Percentiles rank a stretch among this genome's conserved stretches.
Evolutionary conservation across 23 tunicate genomes (phyloP).

Genomic region (Halocynthia roretzi): DNA sequence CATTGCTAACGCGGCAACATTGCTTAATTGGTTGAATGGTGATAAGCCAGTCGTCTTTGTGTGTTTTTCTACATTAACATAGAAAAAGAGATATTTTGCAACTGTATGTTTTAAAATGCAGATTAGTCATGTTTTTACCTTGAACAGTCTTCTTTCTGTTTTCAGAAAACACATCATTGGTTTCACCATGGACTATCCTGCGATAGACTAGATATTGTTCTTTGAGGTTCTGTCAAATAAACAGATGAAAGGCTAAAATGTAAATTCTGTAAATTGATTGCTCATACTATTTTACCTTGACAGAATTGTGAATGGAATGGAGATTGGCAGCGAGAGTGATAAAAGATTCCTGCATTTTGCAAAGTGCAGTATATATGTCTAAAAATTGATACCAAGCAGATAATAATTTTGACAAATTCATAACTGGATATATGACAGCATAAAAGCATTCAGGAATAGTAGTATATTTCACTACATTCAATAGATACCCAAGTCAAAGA

Average conservation of each 20-base stretch:
- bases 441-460: too few species aligned
- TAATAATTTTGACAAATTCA: background rate
- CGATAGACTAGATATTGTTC: slow-evolving; percentile 79
- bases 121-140: slow-evolving; percentile 37
- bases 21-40: slow-evolving; percentile 66
- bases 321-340: slow-evolving; percentile 82
- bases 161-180: slow-evolving; percentile 56
- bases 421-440: too few species aligned
- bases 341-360: slow-evolving; percentile 88
- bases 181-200: slow-evolving; percentile 61
- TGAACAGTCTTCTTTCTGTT: slow-evolving; percentile 24
- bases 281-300: slow-evolving; percentile 32
- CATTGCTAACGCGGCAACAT: slow-evolving; percentile 82
- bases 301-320: slow-evolving; percentile 68
- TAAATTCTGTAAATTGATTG: too few species aligned
- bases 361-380: slow-evolving; percentile 74
- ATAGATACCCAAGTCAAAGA: too few species aligned
- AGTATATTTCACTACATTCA: too few species aligned
- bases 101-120: slow-evolving; percentile 30
- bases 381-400: background rate
- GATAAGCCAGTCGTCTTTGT: slow-evolving; percentile 28
- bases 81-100: background rate
- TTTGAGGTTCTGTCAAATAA: slow-evolving; percentile 49
- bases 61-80: background rate
- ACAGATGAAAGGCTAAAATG: background rate